These are phyloP conservation scores for Micoletzkya japonica DNA, from an alignment of 2,888 invertebrate genomes.

Conservation along the genomic window DNA sequence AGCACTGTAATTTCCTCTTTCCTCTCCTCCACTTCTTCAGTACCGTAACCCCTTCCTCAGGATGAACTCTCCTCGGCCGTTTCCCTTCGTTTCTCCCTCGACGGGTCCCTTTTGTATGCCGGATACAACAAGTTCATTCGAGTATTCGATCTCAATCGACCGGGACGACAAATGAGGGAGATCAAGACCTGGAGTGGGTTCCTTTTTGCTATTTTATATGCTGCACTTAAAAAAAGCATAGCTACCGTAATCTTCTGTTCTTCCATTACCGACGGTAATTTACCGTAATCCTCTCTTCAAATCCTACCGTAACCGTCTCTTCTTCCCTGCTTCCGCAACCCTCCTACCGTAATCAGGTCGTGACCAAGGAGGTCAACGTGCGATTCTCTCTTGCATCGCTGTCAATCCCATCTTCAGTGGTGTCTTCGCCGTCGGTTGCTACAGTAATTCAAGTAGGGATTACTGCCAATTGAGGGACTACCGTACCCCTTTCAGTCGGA, in stretches of 20 bases:
- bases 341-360: conserved; percentile 26
- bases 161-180: conserved; percentile 31
- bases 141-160: conserved; percentile 31
- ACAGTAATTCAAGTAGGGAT: conserved; percentile 11
- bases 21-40: background rate
- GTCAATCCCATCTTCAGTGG: conserved; percentile 30
- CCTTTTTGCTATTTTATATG: background rate
- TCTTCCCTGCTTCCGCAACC: background rate
- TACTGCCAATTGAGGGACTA: background rate
- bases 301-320: too few species aligned
- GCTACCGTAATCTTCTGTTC: background rate
- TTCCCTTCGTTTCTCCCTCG: conserved; percentile 20
- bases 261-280: too few species aligned
- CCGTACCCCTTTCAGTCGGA: conserved; percentile 21
- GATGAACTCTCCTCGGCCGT: conserved; percentile 32
- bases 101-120: conserved; percentile 26
- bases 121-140: conserved; percentile 28
- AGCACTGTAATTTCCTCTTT: background rate
- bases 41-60: conserved; percentile 3
- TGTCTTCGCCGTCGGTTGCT: conserved; percentile 31
- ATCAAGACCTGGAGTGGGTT: conserved; percentile 31
- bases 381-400: conserved; percentile 29
- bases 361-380: conserved; percentile 20
- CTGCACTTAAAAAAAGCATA: background rate
- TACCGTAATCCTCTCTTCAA: too few species aligned